A percentile compares a stretch with the other conserved stretches of the same genome.
These are phyloP conservation scores for Bruchidius siliquastri DNA, from an alignment of 2,888 invertebrate genomes.

Conservation along the genomic window DNA sequence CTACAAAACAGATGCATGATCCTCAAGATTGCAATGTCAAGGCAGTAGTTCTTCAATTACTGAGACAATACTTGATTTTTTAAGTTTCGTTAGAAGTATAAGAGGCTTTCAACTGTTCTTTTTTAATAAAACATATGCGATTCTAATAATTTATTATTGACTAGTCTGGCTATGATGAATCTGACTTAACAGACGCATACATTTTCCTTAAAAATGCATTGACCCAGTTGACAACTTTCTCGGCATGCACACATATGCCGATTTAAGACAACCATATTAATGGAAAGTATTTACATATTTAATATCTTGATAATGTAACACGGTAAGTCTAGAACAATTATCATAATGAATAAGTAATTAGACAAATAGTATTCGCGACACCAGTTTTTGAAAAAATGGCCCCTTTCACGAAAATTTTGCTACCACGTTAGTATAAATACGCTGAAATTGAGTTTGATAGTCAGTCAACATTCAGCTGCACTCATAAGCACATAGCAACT, in stretches of 20 bases:
- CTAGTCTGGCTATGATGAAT: background rate
- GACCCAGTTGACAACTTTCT: background rate
- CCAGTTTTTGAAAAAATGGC: background rate
- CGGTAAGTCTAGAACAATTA: background rate
- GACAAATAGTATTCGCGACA: background rate
- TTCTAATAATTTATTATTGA: no score
- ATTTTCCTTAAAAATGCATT: background rate
- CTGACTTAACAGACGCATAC: background rate
- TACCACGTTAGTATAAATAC: conserved; percentile 17
- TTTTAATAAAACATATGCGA: background rate
- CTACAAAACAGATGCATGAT: no score
- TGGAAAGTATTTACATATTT: background rate
- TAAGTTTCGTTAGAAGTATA: no score
- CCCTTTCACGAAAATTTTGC: conserved; percentile 19
- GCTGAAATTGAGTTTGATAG: conserved; percentile 3
- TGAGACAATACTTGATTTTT: no score
- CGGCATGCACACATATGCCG: background rate
- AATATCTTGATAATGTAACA: background rate
- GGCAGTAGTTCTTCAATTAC: no score
- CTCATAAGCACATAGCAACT: conserved; percentile 14
- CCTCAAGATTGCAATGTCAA: no score
- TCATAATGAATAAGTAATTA: background rate
- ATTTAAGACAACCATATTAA: background rate
- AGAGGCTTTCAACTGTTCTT: no score
- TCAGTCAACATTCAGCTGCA: conserved; percentile 13